Percentiles rank a stretch among this genome's conserved stretches.
phyloP scores from a whole-genome alignment of 2,797 vertebrate genomes.

The Ptychadena robeensis region DNA sequence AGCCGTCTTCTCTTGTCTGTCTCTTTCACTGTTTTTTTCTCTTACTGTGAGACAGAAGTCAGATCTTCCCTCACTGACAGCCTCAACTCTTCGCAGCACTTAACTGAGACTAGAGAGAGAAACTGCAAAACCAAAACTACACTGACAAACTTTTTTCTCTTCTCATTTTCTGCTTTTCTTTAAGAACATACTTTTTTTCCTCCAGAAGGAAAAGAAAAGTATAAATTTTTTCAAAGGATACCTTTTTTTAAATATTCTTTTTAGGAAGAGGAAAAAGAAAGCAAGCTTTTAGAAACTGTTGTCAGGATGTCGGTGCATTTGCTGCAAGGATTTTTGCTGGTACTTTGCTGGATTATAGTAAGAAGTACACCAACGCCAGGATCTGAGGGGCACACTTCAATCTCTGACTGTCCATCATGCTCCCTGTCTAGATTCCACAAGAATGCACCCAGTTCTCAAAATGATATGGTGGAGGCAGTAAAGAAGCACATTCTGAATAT shows the following conservation, averaged over 20 bases:
- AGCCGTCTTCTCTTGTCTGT: slow-evolving; percentile 64
- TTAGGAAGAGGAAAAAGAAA: slow-evolving; percentile 62
- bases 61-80: slow-evolving; percentile 82
- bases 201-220: slow-evolving; percentile 71
- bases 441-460: slow-evolving; percentile 80
- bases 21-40: slow-evolving; percentile 62
- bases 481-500: slow-evolving; percentile 95
- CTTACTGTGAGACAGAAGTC: slow-evolving; percentile 78
- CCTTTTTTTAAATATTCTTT: not conserved
- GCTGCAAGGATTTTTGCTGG: slow-evolving; percentile 79
- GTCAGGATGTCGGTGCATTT: slow-evolving; percentile 83
- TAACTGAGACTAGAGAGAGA: slow-evolving; percentile 76
- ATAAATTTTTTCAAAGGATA: slow-evolving; percentile 48
- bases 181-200: slow-evolving; percentile 74
- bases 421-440: slow-evolving; percentile 81
- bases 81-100: slow-evolving; percentile 79
- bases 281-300: slow-evolving; percentile 77
- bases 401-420: slow-evolving; percentile 85
- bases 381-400: slow-evolving; percentile 74
- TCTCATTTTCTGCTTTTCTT: slow-evolving; percentile 73
- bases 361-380: slow-evolving; percentile 82
- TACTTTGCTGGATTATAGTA: slow-evolving; percentile 80
- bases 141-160: slow-evolving; percentile 75
- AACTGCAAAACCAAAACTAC: slow-evolving; percentile 81
- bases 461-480: slow-evolving; percentile 93